Base-by-base conservation (phyloP, 92 coral and sea anemone genomes). In the Phenganax subtilis region DNA sequence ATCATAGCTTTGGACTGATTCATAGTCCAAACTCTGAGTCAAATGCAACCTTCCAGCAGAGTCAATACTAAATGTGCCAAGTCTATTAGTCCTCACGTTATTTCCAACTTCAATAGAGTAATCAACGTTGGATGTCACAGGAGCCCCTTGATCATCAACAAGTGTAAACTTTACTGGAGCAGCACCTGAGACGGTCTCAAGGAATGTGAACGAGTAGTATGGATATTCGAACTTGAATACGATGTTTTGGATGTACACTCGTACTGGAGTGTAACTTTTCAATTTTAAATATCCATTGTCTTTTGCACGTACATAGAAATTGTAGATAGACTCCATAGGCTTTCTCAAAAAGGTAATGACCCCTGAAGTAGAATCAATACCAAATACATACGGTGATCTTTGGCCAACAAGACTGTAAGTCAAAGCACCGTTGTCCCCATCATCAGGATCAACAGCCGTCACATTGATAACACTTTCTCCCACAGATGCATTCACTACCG, bases 341-440 rank as follows among this genome's bases (percentile, higher is more conserved):
- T 80, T 79, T 51, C 91, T 88, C 28, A 89, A 85, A 10, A 90
- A 88, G 27, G 83, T 81, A 12, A 94, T 87, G 71, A 86, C 66
- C 56, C 98, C 97, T 12, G 94, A 85, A 74, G 71, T 58, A 25
- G 84, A 58, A 72, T 89, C 91, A 59, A 94, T 84, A 20, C 90
- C 82, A 85, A 94, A 94, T 54, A 94, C 89, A 52, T 93, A 96
- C 9, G 98, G 98, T 70, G 98, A 92, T 82, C 86, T 93, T 86
- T 94, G 98, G 66, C 98, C 98, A 66, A 94, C 88, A 31, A 94
- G 88, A 79, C 83, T 86, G 80, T 91, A 94, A 16, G 90, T 87
- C 85, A 94, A 83, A n/a, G 80, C 92, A 57, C 92, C 80, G 80
- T 94, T 94, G 64, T 85, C 91, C 80, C 92, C 94, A 66, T 92